Evolutionary conservation across 2,113 vertebrate genomes (phyloP).

Genomic region (Parus major): DNA sequence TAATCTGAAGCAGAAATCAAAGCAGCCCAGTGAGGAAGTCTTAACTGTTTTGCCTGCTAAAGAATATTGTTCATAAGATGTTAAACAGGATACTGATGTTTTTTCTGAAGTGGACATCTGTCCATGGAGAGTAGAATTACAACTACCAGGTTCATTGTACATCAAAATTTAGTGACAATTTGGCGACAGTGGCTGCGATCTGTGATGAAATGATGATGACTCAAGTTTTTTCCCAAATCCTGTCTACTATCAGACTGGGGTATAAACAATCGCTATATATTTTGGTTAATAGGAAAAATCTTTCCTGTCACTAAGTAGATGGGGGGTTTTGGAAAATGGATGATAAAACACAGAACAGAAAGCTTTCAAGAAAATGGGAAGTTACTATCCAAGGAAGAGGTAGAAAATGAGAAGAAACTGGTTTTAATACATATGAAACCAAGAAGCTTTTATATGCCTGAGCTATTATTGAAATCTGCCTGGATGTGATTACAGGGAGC

Average conservation of each 20-base stretch:
- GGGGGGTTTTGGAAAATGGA: neutral
- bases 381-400: slow-evolving; percentile 24
- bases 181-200: neutral
- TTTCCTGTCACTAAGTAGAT: neutral
- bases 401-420: slow-evolving; percentile 49
- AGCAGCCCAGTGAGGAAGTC: neutral
- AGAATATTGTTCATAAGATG: neutral
- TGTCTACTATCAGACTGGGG: neutral
- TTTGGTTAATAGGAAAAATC: slow-evolving; percentile 4
- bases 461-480: slow-evolving; percentile 62
- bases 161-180: neutral
- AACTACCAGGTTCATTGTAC: neutral
- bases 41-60: neutral
- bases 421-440: slow-evolving; percentile 57
- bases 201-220: neutral
- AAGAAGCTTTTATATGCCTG: slow-evolving; percentile 46
- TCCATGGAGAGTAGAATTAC: neutral
- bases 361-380: slow-evolving; percentile 41
- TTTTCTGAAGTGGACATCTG: neutral
- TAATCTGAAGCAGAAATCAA: slow-evolving; percentile 25
- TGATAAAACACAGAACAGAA: neutral
- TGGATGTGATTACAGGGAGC: slow-evolving; percentile 63
- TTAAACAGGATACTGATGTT: neutral
- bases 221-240: neutral
- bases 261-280: neutral